Evolutionary conservation across 2,888 invertebrate genomes (phyloP).

Genomic region (Rhamphomyia laevipes): DNA sequence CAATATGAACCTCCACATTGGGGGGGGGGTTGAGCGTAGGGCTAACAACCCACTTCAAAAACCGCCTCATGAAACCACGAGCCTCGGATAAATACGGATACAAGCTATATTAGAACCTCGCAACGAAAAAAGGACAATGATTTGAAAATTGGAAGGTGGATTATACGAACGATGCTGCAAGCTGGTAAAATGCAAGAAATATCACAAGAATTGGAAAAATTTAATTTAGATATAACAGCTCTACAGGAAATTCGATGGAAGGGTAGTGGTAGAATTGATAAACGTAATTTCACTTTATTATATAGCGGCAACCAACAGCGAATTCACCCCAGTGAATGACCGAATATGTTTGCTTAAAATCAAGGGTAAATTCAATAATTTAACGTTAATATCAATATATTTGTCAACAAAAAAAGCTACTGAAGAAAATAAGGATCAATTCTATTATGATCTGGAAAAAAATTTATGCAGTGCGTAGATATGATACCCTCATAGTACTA

Average conservation of each 20-base stretch:
- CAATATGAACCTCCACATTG: no score
- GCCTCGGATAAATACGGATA: neutral
- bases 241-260: neutral
- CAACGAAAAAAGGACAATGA: neutral
- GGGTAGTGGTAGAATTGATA: neutral
- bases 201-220: neutral
- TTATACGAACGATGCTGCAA: no score
- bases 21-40: no score
- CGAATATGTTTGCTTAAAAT: neutral
- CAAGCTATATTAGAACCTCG: no score
- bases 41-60: no score
- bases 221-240: no score
- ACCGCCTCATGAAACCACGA: neutral
- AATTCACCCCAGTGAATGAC: neutral
- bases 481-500: neutral
- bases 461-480: neutral
- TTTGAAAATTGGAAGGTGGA: neutral
- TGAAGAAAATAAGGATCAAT: neutral
- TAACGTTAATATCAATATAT: neutral
- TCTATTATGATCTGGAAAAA: neutral
- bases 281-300: neutral
- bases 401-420: neutral
- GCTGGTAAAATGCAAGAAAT: neutral
- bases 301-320: neutral
- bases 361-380: neutral